These are phyloP conservation scores for Cheilosia scutellata DNA, from an alignment of 2,888 invertebrate species.

Conservation along the genomic window DNA sequence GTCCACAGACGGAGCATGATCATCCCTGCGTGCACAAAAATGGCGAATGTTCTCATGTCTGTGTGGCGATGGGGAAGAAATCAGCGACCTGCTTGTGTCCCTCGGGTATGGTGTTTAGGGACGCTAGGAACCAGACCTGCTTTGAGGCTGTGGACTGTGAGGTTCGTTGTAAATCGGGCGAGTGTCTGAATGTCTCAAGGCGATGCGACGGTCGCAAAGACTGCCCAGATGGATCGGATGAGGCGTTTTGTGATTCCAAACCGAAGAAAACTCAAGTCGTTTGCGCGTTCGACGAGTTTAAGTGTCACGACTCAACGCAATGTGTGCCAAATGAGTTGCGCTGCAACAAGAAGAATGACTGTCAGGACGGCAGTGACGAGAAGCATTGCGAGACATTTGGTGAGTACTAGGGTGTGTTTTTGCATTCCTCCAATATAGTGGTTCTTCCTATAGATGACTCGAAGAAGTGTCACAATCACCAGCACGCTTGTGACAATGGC, in stretches of 20 bases:
- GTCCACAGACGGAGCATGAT: constrained; percentile 65
- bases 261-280: constrained; percentile 79
- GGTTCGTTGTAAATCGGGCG: constrained; percentile 85
- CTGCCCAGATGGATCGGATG: constrained; percentile 86
- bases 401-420: constrained; percentile 65
- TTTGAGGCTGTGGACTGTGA: constrained; percentile 85
- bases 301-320: constrained; percentile 85
- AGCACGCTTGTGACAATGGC: constrained; percentile 85
- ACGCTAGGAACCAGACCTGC: constrained; percentile 86
- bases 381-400: constrained; percentile 84
- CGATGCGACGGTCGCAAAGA: constrained; percentile 86
- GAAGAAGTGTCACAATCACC: constrained; percentile 83
- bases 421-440: background rate
- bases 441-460: constrained; percentile 76
- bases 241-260: constrained; percentile 84
- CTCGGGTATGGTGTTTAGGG: constrained; percentile 86
- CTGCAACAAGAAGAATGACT: constrained; percentile 86
- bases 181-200: constrained; percentile 85
- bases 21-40: constrained; percentile 87
- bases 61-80: constrained; percentile 85
- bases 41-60: constrained; percentile 90
- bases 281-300: constrained; percentile 85
- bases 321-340: constrained; percentile 84
- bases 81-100: constrained; percentile 87
- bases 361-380: constrained; percentile 86